Percentiles rank a stretch among this genome's conserved stretches.
These are phyloP conservation scores for Mormyrus hasselquistii DNA, from an alignment of 2,797 vertebrate species.

Conservation along the genomic window DNA sequence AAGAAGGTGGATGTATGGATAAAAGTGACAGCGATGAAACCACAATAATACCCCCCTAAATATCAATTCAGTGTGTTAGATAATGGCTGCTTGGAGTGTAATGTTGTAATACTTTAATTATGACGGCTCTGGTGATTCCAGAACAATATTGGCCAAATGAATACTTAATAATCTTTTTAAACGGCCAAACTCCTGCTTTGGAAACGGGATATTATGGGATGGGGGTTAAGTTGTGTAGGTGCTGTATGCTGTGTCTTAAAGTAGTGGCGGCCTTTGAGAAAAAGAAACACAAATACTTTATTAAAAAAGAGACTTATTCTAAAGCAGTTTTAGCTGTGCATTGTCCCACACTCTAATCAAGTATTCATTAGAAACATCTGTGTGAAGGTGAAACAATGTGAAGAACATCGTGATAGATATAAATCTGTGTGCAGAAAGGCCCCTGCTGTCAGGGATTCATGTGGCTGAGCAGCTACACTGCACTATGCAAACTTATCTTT, in stretches of 20 bases:
- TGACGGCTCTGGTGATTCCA: background rate
- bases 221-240: too few species aligned
- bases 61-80: background rate
- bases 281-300: background rate
- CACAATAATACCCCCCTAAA: background rate
- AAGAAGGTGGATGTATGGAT: background rate
- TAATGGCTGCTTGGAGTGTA: too few species aligned
- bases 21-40: background rate
- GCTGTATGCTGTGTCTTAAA: background rate
- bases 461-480: background rate
- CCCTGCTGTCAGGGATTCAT: background rate
- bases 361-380: slow-evolving; percentile 11
- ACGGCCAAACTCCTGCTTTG: background rate
- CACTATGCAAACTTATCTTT: background rate
- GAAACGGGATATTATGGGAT: slow-evolving; percentile 13
- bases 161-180: background rate
- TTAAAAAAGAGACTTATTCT: background rate
- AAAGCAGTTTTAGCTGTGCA: background rate
- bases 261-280: background rate
- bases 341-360: background rate
- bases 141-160: background rate
- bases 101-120: background rate
- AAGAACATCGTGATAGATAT: background rate
- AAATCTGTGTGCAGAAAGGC: background rate
- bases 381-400: background rate